These are phyloP conservation scores for Centropyge bicolor DNA, from an alignment of 2,797 vertebrate species.

Conservation along the genomic window DNA sequence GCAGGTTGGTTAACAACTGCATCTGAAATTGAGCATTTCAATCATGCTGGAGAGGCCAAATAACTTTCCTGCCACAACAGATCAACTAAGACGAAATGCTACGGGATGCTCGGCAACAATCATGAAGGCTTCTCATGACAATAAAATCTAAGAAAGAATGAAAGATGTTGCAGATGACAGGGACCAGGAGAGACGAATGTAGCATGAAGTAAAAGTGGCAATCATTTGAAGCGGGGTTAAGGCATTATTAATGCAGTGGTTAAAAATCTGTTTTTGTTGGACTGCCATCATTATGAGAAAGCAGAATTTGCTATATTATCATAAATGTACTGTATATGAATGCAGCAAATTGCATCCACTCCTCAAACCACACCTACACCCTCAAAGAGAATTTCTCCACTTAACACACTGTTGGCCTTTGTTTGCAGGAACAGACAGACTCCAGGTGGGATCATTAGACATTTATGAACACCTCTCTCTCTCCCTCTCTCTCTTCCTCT, in stretches of 20 bases:
- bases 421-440: slow-evolving; percentile 34
- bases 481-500: background rate
- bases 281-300: background rate
- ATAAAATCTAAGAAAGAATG: background rate
- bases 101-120: background rate
- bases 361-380: background rate
- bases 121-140: background rate
- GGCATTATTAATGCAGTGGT: background rate
- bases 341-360: background rate
- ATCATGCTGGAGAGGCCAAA: background rate
- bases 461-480: slow-evolving; percentile 52
- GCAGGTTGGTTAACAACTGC: background rate
- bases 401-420: slow-evolving; percentile 24
- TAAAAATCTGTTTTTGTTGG: too few species aligned
- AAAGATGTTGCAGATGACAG: too few species aligned
- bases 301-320: background rate
- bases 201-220: background rate
- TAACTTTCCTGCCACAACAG: background rate
- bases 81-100: background rate
- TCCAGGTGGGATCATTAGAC: slow-evolving; percentile 48
- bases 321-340: background rate
- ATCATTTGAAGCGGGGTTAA: background rate
- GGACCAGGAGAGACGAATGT: background rate
- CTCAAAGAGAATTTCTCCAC: background rate
- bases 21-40: background rate